Evolutionary conservation across 1,140 invertebrate species (phyloP), one percentile per base, ranked within the genome.

Genomic region (Lycorma delicatula): DNA sequence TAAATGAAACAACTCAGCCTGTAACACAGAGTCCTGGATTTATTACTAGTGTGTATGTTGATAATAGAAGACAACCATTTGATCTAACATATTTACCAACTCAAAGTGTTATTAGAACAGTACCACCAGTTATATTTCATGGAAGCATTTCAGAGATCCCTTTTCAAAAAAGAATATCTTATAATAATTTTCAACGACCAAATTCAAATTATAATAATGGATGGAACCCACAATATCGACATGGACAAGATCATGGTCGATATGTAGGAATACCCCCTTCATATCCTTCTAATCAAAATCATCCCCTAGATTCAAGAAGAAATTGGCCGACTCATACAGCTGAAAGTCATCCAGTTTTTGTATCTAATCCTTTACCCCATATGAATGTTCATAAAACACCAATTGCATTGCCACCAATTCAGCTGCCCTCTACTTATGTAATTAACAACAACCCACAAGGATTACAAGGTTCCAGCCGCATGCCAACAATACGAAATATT

Each of bases 351-450:
- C 41, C 41, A 44, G 23, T 44, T 20, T 44, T 44, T 18, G 41
- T 44, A 13, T 44, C 41, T 22, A 44, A 44, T 44, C 41, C 23
- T 9, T 22, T 22, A 44, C 7, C 13, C 41, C 41, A 16, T n/a
- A n/a, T n/a, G n/a, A n/a, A n/a, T n/a, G 50, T 36, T n/a, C 31
- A 29, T 7, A 57, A 36, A 48, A 57, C 54, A 5, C 36, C 49
- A 12, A 49, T 57, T 26, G 59, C 59, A 9, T 44, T 60, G 11
- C 59, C 59, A 7, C 59, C 59, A 1, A 44, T 60, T 53, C 54
- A 26, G 20, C 23, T 60, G 12, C 59, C 59, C 2, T 29, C 7
- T 53, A 18, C 51, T 13, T 31, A 29, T 36, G n/a, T 53, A 4
- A 20, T 28, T 16, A 53, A n/a, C 31, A 11, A 1, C 11, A 44